phyloP scores from a whole-genome alignment of 2,888 invertebrate genomes.

The Amitus sp. region DNA sequence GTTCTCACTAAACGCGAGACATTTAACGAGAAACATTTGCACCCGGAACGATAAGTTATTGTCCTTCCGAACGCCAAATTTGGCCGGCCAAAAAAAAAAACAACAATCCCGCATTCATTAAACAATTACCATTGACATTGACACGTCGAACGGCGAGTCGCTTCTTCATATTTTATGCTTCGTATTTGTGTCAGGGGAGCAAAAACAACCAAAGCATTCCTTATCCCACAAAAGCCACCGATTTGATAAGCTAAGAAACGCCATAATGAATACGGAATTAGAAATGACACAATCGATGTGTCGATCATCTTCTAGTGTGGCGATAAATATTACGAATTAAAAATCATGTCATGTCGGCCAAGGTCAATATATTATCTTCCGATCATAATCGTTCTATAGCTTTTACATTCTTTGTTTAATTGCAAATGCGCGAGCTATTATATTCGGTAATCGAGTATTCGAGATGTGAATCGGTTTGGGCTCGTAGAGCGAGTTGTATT shows the following conservation, averaged over 20 bases:
- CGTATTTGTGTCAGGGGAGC: neutral
- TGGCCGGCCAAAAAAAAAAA: too few relatives aligned
- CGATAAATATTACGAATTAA: constrained; percentile 19
- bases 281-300: constrained; percentile 19
- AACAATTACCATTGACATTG: constrained; percentile 39
- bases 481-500: neutral
- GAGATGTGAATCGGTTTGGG: constrained; percentile 7
- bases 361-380: constrained; percentile 34
- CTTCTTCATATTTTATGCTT: constrained; percentile 17
- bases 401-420: constrained; percentile 24
- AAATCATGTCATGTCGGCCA: constrained; percentile 31
- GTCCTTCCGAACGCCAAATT: too few relatives aligned
- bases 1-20: constrained; percentile 1
- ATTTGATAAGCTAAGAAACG: constrained; percentile 12
- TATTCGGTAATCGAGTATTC: constrained; percentile 12
- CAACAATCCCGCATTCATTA: constrained; percentile 30
- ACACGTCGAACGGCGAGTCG: constrained; percentile 28
- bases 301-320: constrained; percentile 19
- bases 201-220: neutral
- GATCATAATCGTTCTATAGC: constrained; percentile 35
- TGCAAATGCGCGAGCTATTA: constrained; percentile 11
- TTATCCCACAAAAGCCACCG: neutral
- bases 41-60: too few relatives aligned
- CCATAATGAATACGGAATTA: constrained; percentile 33
- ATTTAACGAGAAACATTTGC: too few relatives aligned